Conservation (phyloP, 1,140 invertebrate genomes). For the Brachionus sp. region DNA sequence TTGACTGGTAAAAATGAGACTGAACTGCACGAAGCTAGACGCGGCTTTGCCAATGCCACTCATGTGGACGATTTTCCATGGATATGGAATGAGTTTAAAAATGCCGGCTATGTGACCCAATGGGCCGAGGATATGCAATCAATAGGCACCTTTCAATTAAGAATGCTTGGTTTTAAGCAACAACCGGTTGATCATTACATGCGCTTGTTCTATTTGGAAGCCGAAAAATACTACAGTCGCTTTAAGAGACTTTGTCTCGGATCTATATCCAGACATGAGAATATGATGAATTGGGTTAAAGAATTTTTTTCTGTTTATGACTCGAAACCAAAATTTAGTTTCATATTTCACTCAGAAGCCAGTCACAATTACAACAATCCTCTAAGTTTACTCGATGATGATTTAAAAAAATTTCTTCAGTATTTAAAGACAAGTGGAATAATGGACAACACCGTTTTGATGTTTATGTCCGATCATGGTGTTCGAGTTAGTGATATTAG, state of each 20-base stretch:
- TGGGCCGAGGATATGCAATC: constrained; percentile 80
- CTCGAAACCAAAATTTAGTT: constrained; percentile 73
- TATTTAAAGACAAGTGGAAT: constrained; percentile 59
- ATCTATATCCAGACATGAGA: constrained; percentile 70
- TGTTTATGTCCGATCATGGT: constrained; percentile 84
- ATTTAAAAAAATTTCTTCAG: constrained; percentile 67
- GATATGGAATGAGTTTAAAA: constrained; percentile 58
- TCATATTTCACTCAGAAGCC: constrained; percentile 80
- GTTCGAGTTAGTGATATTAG: constrained; percentile 70
- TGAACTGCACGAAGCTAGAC: constrained; percentile 79
- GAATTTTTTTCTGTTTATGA: constrained; percentile 64
- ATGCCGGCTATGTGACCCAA: constrained; percentile 68
- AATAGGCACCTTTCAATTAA: constrained; percentile 82
- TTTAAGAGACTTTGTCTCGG: constrained; percentile 67
- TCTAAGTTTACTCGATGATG: constrained; percentile 71
- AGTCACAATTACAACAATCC: constrained; percentile 79
- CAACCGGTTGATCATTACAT: constrained; percentile 87
- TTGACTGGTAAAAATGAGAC: constrained; percentile 78
- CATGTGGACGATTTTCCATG: constrained; percentile 70
- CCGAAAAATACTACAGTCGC: constrained; percentile 56
- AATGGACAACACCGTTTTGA: constrained; percentile 73
- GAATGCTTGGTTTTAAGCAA: constrained; percentile 77
- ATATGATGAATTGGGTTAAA: constrained; percentile 68
- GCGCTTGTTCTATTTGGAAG: constrained; percentile 71
- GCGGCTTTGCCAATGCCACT: constrained; percentile 67